Base-by-base conservation (phyloP, 2,113 vertebrate genomes). In the Centropristis striata region DNA sequence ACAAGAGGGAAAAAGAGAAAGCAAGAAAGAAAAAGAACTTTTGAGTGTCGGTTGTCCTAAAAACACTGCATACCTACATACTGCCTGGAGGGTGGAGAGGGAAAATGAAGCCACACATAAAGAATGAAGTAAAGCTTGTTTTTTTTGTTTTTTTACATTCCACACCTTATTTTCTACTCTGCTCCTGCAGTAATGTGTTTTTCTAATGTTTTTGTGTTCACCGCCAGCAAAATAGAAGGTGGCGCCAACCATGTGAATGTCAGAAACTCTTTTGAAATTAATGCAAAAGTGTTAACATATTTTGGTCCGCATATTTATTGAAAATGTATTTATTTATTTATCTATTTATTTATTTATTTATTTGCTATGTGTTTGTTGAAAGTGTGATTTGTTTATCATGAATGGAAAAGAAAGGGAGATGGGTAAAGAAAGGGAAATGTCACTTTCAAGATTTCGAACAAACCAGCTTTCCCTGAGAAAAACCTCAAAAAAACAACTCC, bases 161-260 rank as follows among this genome's bases (percentile, higher is more conserved):
- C 23, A 18, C 59, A 70, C 28, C 5, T 42, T 69, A 4, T 42
- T 57, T 69, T 79, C 5, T 41, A 60, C 28, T 72, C 5, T 23
- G 11, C 49, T 80, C 57, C 51, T 4, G 61, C 66, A 28, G 20
- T 49, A 81, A 2, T 65, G 8, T 63, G 21, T 39, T 47, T 77
- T 75, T 58, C n/a, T 1, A 14, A 49, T 47, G 41, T 79, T 76
- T 87, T 59, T 23, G 8, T 80, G 49, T 91, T 85, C 75, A 71
- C 74, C 72, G 73, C 59, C 70, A 77, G 71, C 75, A 81, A 58
- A 65, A 65, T 4, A 58, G 65, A 75, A 23, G 65, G 60, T 12
- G 78, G 55, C 28, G 41, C 68, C 27, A 86, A 88, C 75, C 59
- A 75, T 78, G 57, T 86, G 91, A 93, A 93, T 92, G 92, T 93